These are phyloP conservation scores for Misgurnus mizolepis DNA, from an alignment of 2,113 vertebrate genomes.

Conservation along the genomic window DNA sequence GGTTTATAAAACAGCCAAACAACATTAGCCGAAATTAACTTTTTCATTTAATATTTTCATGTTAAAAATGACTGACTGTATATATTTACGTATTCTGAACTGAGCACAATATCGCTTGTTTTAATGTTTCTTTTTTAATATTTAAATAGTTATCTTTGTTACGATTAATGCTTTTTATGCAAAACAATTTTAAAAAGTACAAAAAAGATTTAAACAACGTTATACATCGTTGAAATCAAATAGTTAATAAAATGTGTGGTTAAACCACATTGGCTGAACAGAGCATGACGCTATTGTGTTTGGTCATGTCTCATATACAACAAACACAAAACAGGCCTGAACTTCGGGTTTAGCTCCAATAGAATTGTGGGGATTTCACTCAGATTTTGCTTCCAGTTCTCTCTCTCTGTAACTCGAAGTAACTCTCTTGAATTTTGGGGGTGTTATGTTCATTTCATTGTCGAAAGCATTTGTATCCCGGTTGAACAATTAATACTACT, in stretches of 20 bases:
- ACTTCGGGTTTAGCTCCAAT: not conserved
- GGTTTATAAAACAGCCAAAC: not conserved
- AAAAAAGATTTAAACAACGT: not conserved
- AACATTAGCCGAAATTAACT: not conserved
- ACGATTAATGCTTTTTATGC: not conserved
- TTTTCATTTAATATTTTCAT: too few species aligned
- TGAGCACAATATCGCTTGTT: not conserved
- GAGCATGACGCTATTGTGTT: slow-evolving; percentile 7
- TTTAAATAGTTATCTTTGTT: not conserved
- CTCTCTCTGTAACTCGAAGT: too few species aligned
- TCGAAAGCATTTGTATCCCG: slow-evolving; percentile 25
- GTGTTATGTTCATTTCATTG: slow-evolving; percentile 11
- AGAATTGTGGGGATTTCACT: too few species aligned
- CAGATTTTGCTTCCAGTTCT: not conserved
- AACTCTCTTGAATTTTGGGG: too few species aligned
- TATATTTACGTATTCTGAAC: too few species aligned
- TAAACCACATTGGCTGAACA: slow-evolving; percentile 6
- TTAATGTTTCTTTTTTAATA: not conserved
- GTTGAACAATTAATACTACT: slow-evolving; percentile 20
- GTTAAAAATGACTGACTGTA: too few species aligned
- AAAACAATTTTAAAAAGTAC: not conserved
- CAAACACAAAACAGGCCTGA: not conserved
- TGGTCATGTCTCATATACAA: not conserved
- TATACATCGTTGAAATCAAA: not conserved
- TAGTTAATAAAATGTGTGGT: not conserved